Evolutionary conservation across 30 jellyfish, hydroid and myxozoan genomes (phyloP).

Genomic region (Sanderia malayensis): DNA sequence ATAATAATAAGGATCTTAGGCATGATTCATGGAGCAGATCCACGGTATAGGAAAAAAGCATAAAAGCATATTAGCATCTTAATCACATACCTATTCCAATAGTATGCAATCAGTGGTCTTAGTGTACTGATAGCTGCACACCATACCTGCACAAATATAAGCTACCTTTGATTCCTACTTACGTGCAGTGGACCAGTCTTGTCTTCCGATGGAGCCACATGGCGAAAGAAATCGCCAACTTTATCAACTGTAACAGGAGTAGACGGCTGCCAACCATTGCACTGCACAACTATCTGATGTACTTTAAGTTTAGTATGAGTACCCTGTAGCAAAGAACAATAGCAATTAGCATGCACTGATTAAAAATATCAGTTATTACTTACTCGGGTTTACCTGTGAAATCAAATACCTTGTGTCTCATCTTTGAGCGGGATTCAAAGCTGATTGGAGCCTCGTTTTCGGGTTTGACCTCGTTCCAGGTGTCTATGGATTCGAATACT

Average conservation of each 20-base stretch:
- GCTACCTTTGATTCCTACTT: too few species aligned
- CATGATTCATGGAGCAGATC: too few species aligned
- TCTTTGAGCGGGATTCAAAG: slow-evolving; percentile 80
- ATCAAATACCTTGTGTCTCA: slow-evolving; percentile 90
- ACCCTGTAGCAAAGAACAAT: slow-evolving; percentile 51
- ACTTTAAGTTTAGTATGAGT: slow-evolving; percentile 84
- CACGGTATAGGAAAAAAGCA: too few species aligned
- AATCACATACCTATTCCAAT: too few species aligned
- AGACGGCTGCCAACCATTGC: slow-evolving; percentile 86
- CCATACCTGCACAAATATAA: too few species aligned
- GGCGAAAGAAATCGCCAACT: slow-evolving; percentile 93
- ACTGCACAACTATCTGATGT: slow-evolving; percentile 85
- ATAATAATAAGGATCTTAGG: too few species aligned
- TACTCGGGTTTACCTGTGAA: too few species aligned
- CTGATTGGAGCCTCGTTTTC: slow-evolving; percentile 81
- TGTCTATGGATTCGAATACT: slow-evolving; percentile 7
- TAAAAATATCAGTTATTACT: too few species aligned
- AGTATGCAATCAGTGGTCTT: too few species aligned
- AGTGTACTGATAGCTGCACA: too few species aligned
- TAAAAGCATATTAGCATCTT: too few species aligned
- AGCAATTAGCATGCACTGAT: background rate
- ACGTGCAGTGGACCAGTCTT: slow-evolving; percentile 32
- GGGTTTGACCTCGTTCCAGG: slow-evolving; percentile 66
- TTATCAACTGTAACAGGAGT: slow-evolving; percentile 93
- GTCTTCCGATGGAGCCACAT: slow-evolving; percentile 57